Base-by-base conservation (phyloP, 2,113 vertebrate species). In the Dermatemys mawii region DNA sequence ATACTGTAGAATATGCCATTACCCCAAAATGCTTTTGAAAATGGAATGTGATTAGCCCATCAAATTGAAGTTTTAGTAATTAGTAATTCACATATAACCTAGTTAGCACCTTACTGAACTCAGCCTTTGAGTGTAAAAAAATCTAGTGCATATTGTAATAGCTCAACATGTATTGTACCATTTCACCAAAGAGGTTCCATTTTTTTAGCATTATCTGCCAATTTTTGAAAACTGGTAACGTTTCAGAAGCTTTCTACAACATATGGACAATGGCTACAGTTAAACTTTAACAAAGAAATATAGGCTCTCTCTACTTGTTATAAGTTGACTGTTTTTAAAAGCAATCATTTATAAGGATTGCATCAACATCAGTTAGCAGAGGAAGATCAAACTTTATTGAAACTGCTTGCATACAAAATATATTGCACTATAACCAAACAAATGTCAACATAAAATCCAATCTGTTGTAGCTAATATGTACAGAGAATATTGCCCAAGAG, bases 351-450 rank as follows among this genome's bases (percentile, higher is more conserved):
- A 84, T 98, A 98, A 98, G 96, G 98, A 98, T 98, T 98, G 97
- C 98, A 94, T 98, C 95, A 97, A 98, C 97, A 97, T 97, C 97
- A 98, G 96, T 98, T 98, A 98, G 98, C 98, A 98, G 98, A 99
- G 99, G 98, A 99, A 99, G 98, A 99, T 99, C 98, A 98, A 99
- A 98, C 98, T 99, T 99, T 99, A 99, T 99, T 99, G 98, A 99
- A 99, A 99, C 99, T 99, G 99, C 99, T 99, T 99, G 99, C 99
- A 99, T 99, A 99, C 99, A 99, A 99, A 99, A 99, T 99, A 99
- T 99, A 99, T 99, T 99, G 99, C 99, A 99, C 99, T 99, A 99
- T 99, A 99, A 99, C 99, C 99, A 99, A 99, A 99, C 99, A 99
- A 98, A 99, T 99, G 99, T 99, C 98, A 99, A 99, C 99, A 98